phyloP scores from a whole-genome alignment of 2,888 invertebrate species.

The Tanypteryx hageni region DNA sequence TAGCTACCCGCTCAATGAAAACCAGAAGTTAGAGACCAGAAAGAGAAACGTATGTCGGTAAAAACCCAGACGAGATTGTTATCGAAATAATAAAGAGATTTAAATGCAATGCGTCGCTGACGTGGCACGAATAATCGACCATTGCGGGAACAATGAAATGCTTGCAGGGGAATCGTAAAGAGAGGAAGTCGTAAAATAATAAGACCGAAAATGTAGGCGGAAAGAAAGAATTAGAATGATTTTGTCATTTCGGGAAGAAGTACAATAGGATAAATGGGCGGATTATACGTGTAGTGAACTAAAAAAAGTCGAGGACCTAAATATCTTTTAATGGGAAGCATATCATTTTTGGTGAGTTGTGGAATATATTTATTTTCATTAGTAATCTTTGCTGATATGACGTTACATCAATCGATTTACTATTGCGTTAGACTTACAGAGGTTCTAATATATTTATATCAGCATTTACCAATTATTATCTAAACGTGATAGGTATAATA shows the following conservation, averaged over 20 bases:
- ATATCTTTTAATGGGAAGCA: background rate
- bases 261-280: background rate
- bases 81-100: background rate
- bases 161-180: background rate
- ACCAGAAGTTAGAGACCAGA: background rate
- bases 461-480: too few species aligned
- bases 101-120: background rate
- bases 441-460: too few species aligned
- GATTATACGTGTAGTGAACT: background rate
- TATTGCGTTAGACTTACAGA: too few species aligned
- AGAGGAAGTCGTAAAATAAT: background rate
- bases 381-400: too few species aligned
- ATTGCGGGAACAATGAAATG: background rate
- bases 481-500: too few species aligned
- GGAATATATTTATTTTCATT: background rate
- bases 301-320: too few species aligned
- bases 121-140: background rate
- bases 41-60: background rate
- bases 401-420: too few species aligned
- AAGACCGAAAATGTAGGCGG: background rate
- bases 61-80: background rate
- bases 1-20: background rate
- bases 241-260: background rate
- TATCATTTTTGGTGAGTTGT: background rate
- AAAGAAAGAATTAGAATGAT: background rate